Evolutionary conservation across 92 coral and sea anemone species (phyloP), one percentile per base, ranked within the genome.

Genomic region (Epizoanthus stellaris): DNA sequence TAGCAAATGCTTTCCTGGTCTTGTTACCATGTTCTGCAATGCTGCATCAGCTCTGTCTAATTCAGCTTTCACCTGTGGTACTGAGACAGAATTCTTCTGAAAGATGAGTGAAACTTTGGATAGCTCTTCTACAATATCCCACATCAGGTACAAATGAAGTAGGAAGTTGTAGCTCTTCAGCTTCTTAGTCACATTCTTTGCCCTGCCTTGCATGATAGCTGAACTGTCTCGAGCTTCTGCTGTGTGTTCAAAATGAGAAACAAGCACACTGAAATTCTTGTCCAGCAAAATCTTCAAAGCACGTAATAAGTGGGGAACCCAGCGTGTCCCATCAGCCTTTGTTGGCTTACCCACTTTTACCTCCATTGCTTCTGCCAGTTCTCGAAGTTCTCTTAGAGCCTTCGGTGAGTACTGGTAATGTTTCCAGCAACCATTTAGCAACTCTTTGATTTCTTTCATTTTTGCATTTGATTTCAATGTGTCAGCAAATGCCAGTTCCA

Each of bases 301-400:
- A 63, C 84, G 82, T 77, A 85, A 85, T 45, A 85, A 77, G 90
- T 87, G 86, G 56, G 90, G 90, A 70, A 87, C 86, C 86, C 86
- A 87, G 71, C 90, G 25, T 76, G 86, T 80, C 85, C 89, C 89
- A 80, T 70, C 84, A 87, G 85, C 85, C 57, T 61, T 87, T 81
- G 86, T 73, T 39, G 77, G 81, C 68, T 86, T 81, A 54, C 80
- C 77, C 77, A 81, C 68, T 70, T 49, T 80, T 54, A 54, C 80
- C 81, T 86, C 86, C 81, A 86, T 80, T 34, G 81, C 67, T 69
- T 86, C 85, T 79, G 80, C 89, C 57, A 86, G 85, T 77, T 77
- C 80, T 74, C 69, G 67, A 74, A 86, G 85, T 70, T 86, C 89
- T 59, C 85, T 69, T 77, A 79, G 69, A 66, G 89, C 85, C 72